Conservation (phyloP, 37 sponge, comb jelly and placozoan species). For the Tethya wilhelma region DNA sequence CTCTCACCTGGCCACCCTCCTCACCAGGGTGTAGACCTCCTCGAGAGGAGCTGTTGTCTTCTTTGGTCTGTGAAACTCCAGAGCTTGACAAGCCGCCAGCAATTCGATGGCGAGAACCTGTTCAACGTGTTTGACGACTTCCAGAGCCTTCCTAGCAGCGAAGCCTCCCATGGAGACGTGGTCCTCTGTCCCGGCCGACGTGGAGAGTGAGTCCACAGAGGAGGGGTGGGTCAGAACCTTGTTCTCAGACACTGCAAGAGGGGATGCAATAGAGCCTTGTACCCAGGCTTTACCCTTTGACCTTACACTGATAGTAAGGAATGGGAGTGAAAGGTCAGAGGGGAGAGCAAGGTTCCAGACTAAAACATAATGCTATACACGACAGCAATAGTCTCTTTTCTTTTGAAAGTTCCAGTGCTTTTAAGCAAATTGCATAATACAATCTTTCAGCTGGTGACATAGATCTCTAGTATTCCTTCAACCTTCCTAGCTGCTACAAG, state of each 20-base stretch:
- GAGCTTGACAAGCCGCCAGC: conserved; percentile 95
- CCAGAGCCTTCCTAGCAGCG: conserved; percentile 96
- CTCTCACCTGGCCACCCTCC: conserved; percentile 69
- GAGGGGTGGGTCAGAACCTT: conserved; percentile 97
- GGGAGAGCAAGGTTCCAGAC: too few species aligned
- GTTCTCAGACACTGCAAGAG: conserved; percentile 96
- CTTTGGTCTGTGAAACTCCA: conserved; percentile 88
- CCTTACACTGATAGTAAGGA: not conserved
- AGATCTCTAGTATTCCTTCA: too few species aligned
- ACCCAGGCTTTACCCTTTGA: conserved; percentile 56
- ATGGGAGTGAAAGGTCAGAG: not conserved
- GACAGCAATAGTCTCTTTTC: too few species aligned
- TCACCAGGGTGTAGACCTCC: conserved; percentile 78
- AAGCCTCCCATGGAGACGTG: conserved; percentile 99
- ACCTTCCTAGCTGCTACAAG: too few species aligned
- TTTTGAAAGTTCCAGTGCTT: too few species aligned
- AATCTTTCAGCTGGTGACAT: too few species aligned
- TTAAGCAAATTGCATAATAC: too few species aligned
- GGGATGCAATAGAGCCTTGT: conserved; percentile 96
- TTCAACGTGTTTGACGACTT: conserved; percentile 91
- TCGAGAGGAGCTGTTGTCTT: conserved; percentile 94
- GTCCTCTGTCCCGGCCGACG: conserved; percentile 97
- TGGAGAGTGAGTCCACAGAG: conserved; percentile 95
- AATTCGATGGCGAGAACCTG: conserved; percentile 95
- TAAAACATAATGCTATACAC: too few species aligned